Conservation (phyloP, 1,140 invertebrate genomes). For the Drosophila mojavensis region DNA sequence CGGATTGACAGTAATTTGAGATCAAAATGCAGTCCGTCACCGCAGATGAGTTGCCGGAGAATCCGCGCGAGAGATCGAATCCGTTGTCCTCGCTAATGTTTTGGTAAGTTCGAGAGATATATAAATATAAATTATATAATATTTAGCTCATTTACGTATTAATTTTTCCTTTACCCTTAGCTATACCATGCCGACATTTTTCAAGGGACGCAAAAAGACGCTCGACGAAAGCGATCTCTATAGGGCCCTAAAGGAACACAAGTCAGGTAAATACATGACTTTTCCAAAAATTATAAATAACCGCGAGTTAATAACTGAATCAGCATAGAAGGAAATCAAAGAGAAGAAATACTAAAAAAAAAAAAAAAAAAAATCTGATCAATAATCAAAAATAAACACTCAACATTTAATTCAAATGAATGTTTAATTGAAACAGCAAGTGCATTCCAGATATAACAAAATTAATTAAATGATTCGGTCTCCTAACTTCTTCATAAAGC, state of each 20-base stretch:
- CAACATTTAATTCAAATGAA: conserved; percentile 12
- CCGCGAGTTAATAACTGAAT: too few species aligned
- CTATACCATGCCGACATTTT: conserved; percentile 85
- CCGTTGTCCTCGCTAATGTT: conserved; percentile 75
- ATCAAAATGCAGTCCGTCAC: conserved; percentile 77
- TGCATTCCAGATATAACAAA: not conserved
- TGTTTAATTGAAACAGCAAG: too few species aligned
- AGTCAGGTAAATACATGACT: conserved; percentile 81
- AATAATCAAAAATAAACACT: not conserved
- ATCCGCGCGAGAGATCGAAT: conserved; percentile 79
- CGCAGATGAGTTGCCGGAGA: conserved; percentile 76
- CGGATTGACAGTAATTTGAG: conserved; percentile 28
- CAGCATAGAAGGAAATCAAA: too few species aligned
- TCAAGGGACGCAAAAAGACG: conserved; percentile 85
- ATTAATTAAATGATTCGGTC: not conserved
- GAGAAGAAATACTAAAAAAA: too few species aligned
- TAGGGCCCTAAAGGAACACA: conserved; percentile 86
- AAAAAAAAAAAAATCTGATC: not conserved
- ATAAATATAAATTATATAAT: too few species aligned
- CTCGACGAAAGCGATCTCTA: conserved; percentile 86
- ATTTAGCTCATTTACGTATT: too few species aligned
- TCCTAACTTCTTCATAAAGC: too few species aligned
- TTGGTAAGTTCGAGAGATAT: conserved; percentile 53
- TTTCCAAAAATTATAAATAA: too few species aligned
- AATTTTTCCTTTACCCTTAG: conserved; percentile 49